Conservation (phyloP, 35 echinoderm and acorn worm genomes). For the Lytechinus variegatus region DNA sequence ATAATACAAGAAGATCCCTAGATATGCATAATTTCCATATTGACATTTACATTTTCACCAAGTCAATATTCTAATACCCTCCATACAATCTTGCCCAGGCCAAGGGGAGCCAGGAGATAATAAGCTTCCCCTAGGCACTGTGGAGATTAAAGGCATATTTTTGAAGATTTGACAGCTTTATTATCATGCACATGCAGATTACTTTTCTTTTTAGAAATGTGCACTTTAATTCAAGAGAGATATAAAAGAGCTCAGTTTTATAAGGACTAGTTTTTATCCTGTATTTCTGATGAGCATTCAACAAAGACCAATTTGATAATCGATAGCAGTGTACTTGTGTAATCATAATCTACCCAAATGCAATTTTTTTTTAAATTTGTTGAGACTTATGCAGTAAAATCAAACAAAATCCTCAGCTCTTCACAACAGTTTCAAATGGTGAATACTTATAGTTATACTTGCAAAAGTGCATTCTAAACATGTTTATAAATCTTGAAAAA, state of each 20-base stretch:
- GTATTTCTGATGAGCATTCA: too few species aligned
- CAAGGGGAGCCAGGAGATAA: neutral
- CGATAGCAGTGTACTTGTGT: too few species aligned
- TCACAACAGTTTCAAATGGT: too few species aligned
- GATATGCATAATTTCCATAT: neutral
- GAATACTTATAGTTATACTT: too few species aligned
- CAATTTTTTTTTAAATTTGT: too few species aligned
- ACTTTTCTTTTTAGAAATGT: neutral
- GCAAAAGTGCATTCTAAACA: too few species aligned
- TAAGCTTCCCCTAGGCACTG: neutral
- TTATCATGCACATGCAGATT: slow-evolving; percentile 16
- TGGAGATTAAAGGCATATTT: neutral
- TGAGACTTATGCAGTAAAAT: too few species aligned
- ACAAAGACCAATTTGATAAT: too few species aligned
- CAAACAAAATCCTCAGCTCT: too few species aligned
- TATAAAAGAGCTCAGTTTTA: neutral
- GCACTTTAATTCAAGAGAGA: neutral
- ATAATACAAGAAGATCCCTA: neutral
- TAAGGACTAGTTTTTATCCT: too few species aligned
- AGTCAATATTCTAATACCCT: neutral
- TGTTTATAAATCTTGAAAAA: too few species aligned
- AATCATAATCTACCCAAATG: too few species aligned
- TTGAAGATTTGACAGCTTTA: neutral
- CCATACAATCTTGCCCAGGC: neutral
- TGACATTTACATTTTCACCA: neutral